Conservation (phyloP, 2,113 vertebrate genomes). For the Protomyctophum bolini region DNA sequence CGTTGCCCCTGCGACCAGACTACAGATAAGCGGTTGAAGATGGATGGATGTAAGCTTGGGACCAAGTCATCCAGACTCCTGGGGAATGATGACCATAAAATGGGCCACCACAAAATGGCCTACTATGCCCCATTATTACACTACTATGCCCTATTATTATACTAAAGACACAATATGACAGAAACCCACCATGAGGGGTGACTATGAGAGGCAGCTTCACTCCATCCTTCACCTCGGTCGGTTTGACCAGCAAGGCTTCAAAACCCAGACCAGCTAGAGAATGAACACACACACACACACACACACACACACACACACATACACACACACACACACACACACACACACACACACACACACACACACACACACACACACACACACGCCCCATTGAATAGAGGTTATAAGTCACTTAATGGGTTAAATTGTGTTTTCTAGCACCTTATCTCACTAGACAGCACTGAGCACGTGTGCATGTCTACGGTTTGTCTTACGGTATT, state of each 20-base stretch:
- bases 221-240: conserved; percentile 71
- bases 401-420: neutral
- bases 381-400: too few species aligned
- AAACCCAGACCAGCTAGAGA: conserved; percentile 87
- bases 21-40: too few species aligned
- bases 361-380: too few species aligned
- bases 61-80: too few species aligned
- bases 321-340: too few species aligned
- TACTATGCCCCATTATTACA: neutral
- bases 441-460: neutral
- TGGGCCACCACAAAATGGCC: neutral
- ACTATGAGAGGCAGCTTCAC: conserved; percentile 87
- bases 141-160: neutral
- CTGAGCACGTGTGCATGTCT: neutral
- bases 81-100: too few species aligned
- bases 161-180: neutral
- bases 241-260: conserved; percentile 89
- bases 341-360: too few species aligned
- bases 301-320: too few species aligned
- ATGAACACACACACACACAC: neutral
- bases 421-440: neutral
- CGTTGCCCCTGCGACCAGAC: too few species aligned
- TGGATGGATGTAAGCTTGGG: too few species aligned
- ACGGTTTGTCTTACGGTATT: conserved; percentile 85
- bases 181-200: conserved; percentile 87